Evolutionary conservation across 2,113 vertebrate genomes (phyloP).

Genomic region (Elachura formosa): DNA sequence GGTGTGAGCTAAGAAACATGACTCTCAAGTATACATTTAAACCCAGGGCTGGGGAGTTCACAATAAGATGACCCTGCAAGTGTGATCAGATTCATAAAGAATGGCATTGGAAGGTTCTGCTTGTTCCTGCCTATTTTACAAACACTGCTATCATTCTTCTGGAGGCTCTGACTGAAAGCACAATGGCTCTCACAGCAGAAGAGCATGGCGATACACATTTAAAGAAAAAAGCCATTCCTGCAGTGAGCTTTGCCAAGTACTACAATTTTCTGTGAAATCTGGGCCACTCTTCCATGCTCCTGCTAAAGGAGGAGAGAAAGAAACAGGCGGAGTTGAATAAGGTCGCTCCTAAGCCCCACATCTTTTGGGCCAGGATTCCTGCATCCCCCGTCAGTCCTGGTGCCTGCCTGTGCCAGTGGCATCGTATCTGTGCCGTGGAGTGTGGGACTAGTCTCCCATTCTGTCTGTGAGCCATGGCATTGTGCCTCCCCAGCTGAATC

Average conservation of each 20-base stretch:
- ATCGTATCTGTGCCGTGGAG: background rate
- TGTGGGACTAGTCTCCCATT: background rate
- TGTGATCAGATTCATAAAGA: slow-evolving; percentile 3
- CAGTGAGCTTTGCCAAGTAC: background rate
- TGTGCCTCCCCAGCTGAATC: background rate
- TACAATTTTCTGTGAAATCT: background rate
- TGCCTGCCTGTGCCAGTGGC: background rate
- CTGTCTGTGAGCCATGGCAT: background rate
- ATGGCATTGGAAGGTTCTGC: background rate
- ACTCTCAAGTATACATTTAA: background rate
- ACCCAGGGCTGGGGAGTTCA: background rate
- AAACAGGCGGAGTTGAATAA: fast-evolving
- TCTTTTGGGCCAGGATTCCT: background rate
- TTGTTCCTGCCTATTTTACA: background rate
- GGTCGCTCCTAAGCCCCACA: fast-evolving
- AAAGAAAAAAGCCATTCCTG: background rate
- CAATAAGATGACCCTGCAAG: background rate
- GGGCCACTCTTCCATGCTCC: background rate
- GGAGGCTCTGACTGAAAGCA: background rate
- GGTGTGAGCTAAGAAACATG: background rate
- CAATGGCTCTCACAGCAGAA: background rate
- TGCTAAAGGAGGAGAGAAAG: too few relatives aligned
- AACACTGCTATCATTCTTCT: background rate
- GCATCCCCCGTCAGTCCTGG: too few relatives aligned
- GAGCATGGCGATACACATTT: background rate